These are phyloP conservation scores for Chiloscyllium punctatum DNA, from an alignment of 2,797 vertebrate species.

Conservation along the genomic window DNA sequence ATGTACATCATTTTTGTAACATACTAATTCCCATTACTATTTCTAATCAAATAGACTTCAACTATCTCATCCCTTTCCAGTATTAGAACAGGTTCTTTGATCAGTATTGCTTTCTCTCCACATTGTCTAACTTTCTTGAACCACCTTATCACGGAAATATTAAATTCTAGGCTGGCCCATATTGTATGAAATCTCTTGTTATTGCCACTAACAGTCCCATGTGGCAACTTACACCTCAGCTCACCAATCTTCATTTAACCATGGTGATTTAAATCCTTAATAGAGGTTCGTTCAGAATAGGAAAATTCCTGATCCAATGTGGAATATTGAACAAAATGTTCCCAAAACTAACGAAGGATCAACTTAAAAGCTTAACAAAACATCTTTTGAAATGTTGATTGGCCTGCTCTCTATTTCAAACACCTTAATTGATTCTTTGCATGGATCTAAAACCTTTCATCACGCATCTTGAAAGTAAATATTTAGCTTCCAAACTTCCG, in stretches of 20 bases:
- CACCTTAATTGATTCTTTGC: neutral
- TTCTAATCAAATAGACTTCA: neutral
- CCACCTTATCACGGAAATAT: neutral
- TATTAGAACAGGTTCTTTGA: neutral
- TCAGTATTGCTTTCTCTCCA: neutral
- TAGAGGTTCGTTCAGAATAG: neutral
- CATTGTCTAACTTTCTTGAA: neutral
- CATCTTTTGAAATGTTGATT: neutral
- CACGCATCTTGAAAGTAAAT: neutral
- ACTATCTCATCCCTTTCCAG: neutral
- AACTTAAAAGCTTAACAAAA: neutral
- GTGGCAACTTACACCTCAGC: neutral
- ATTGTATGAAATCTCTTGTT: neutral
- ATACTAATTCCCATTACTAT: neutral
- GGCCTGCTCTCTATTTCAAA: neutral
- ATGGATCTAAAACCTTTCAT: neutral
- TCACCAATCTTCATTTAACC: neutral
- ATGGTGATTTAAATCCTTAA: neutral
- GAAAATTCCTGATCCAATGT: neutral
- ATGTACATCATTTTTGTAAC: neutral
- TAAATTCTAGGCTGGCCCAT: neutral
- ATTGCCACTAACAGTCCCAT: neutral
- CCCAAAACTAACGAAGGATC: neutral
- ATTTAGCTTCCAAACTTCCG: neutral
- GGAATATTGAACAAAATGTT: neutral